These are phyloP conservation scores for Bubo blakistoni DNA, from an alignment of 2,113 vertebrate species.

Conservation along the genomic window DNA sequence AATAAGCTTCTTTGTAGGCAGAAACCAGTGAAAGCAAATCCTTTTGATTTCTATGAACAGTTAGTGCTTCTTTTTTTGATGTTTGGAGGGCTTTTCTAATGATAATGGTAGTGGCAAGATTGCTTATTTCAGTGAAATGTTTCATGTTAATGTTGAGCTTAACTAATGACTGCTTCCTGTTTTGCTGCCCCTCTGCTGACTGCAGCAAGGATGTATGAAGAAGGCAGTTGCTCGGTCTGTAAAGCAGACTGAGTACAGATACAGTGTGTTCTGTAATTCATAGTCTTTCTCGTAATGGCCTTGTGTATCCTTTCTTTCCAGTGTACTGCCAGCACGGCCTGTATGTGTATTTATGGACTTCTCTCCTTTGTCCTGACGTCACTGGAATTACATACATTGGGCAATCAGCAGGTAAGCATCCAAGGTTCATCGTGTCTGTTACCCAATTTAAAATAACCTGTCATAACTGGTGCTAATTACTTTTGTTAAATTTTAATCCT, in stretches of 20 bases:
- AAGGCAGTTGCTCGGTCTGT: neutral
- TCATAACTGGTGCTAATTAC: neutral
- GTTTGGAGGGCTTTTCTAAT: neutral
- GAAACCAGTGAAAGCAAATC: neutral
- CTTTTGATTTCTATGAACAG: neutral
- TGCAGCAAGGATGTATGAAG: neutral
- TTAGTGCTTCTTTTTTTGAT: neutral
- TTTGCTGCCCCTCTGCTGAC: neutral
- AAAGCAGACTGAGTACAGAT: neutral
- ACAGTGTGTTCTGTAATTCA: neutral
- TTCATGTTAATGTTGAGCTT: neutral
- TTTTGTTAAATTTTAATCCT: neutral
- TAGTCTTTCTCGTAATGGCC: neutral
- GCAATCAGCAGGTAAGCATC: constrained; percentile 86
- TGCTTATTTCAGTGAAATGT: neutral
- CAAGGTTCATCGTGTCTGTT: neutral
- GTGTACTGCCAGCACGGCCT: constrained; percentile 94
- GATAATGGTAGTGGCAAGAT: neutral
- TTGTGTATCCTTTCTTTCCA: constrained; percentile 49
- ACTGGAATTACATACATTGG: constrained; percentile 87
- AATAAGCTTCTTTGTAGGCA: neutral
- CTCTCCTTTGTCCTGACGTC: constrained; percentile 92
- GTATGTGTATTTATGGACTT: constrained; percentile 93
- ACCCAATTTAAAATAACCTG: neutral
- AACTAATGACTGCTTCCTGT: neutral